Conservation (phyloP, 2,113 vertebrate genomes). For the Sterrhoptilus dennistouni region DNA sequence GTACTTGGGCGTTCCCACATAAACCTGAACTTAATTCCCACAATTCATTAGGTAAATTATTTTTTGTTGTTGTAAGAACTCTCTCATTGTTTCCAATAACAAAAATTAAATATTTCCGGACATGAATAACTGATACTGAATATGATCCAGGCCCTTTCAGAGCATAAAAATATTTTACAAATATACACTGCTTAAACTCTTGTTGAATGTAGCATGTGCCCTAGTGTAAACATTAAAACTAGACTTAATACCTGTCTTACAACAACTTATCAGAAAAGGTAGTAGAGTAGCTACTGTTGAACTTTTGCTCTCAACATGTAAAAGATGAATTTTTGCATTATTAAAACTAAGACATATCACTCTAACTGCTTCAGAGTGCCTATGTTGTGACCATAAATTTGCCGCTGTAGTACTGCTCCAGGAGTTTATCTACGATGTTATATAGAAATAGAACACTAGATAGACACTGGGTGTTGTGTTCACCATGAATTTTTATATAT, state of each 20-base stretch:
- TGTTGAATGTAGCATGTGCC: not conserved
- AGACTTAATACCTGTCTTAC: not conserved
- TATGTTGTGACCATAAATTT: not conserved
- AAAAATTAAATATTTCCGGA: not conserved
- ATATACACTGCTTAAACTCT: not conserved
- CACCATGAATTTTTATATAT: not conserved
- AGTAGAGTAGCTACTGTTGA: not conserved
- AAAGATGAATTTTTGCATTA: not conserved
- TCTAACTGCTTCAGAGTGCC: not conserved
- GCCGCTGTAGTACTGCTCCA: not conserved
- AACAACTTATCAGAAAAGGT: not conserved
- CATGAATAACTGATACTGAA: not conserved
- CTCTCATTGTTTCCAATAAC: not conserved
- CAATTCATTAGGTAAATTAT: not conserved
- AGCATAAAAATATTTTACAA: not conserved
- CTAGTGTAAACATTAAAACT: not conserved
- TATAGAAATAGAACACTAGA: not conserved
- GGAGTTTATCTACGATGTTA: not conserved
- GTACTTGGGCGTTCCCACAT: too few relatives aligned
- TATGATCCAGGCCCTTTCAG: not conserved
- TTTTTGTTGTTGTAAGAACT: not conserved
- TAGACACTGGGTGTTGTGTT: not conserved
- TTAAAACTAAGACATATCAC: not conserved
- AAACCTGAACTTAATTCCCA: too few relatives aligned
- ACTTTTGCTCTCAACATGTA: not conserved